A percentile compares a stretch with the other conserved stretches of the same genome.
Evolutionary conservation across 37 sponge, comb jelly and placozoan genomes (phyloP).

Genomic region (Ephydatia muelleri): DNA sequence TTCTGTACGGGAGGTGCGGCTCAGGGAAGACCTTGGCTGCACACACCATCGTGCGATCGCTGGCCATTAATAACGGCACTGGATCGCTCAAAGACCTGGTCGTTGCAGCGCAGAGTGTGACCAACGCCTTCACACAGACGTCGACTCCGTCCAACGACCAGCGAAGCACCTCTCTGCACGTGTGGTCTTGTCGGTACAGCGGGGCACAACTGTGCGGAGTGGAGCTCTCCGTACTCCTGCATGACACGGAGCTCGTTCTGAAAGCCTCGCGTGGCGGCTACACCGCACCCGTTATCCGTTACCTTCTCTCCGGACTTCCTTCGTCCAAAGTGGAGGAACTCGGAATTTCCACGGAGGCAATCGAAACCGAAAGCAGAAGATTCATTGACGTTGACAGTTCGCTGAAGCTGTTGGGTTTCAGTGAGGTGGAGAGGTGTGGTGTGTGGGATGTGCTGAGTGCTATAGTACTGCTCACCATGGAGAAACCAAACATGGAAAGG

Average conservation of each 20-base stretch:
- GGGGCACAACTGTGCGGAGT: background rate
- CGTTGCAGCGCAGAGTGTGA: background rate
- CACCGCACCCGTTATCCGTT: background rate
- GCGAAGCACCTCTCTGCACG: background rate
- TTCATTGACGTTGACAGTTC: background rate
- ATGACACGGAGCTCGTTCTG: background rate
- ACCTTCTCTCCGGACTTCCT: background rate
- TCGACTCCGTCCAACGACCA: background rate
- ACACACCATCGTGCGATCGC: background rate
- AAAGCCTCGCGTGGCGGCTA: background rate
- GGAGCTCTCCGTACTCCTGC: background rate
- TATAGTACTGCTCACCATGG: background rate
- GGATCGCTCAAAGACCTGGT: background rate
- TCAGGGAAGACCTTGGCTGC: constrained; percentile 3
- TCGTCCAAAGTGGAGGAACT: background rate
- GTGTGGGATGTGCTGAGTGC: background rate
- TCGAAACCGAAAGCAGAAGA: background rate
- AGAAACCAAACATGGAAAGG: background rate
- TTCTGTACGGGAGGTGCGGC: constrained; percentile 15
- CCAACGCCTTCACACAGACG: background rate
- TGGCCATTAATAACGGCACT: background rate
- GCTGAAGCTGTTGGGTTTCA: background rate
- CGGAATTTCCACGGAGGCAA: background rate
- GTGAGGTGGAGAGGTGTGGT: background rate
- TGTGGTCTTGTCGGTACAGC: background rate